Evolutionary conservation across 2,797 vertebrate genomes (phyloP), one percentile per base, ranked within the genome.

Genomic region (Triplophysa bombifrons): DNA sequence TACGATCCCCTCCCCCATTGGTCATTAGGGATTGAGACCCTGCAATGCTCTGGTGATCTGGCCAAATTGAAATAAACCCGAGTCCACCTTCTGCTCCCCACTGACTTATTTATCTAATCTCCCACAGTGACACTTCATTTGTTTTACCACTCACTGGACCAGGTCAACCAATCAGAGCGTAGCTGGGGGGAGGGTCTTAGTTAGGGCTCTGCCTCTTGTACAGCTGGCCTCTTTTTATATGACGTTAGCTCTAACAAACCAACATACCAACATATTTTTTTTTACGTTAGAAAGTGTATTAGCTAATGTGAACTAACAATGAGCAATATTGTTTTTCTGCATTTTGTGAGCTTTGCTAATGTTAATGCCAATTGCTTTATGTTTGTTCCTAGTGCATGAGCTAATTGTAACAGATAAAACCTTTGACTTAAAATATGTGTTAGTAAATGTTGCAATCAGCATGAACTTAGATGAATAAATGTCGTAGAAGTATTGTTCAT

Each of bases 41-140:
- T 88, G 89, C 84, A 88, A 88, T 87, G 90, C 90, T 93, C 91
- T 88, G 86, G 86, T 80, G 89, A 89, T 90, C 88, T 85, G 88
- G 84, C 88, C 91, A 93, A 87, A 93, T 92, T 93, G 92, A 92
- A 93, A 90, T 90, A 91, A 92, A 92, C 89, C 91, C 89, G 83
- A 87, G 85, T 85, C 88, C 84, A 88, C 89, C 91, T 91, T 90
- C 88, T 86, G 82, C 89, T 89, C 90, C 74, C 77, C 66, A 65
- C 84, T 90, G 81, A 87, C 82, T 89, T 16, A 63, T 88, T 90
- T 88, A 87, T 91, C 88, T 93, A 87, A 90, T 92, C 2, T 78
- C 89, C 87, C 86, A 76, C 83, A 60, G 82, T 92, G 90, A 91
- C 86, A 89, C 89, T 91, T 90, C 88, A 91, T 91, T 91, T 88